Base-by-base conservation (phyloP, 1,140 invertebrate genomes). In the Drosophila subobscura region DNA sequence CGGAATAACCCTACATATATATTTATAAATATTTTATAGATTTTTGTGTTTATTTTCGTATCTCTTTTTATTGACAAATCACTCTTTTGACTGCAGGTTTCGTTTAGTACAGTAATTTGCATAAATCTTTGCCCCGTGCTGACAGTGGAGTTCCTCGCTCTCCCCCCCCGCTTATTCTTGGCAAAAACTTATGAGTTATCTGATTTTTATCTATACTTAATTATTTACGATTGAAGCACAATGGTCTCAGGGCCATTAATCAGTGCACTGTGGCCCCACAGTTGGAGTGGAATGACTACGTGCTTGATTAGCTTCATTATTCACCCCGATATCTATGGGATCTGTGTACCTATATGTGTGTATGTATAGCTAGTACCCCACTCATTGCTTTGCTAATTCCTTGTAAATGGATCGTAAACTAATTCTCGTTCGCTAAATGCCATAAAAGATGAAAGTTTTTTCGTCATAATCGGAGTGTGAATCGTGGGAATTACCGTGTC, bases 151-250 rank as follows among this genome's bases (percentile, higher is more conserved):
- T 10, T 33, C 45, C n/a, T n/a, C 14, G 33, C n/a, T 4, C 33
- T 8, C 3, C 33, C 5, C 23, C 2, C 3, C 25, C 4, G 1
- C 49, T 51, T 40, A 27, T 46, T 46, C 16, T 23, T 22, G 44
- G 16, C 1, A 58, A 51, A 51, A 61, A 55, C 63, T 64, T 76
- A 74, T 66, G 70, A 83, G 79, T 78, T 84, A 83, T 83, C 80
- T 65, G 80, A 85, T 86, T 79, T 70, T 74, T 80, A 85, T 85
- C 80, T 86, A 86, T 80, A 78, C 74, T 78, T 79, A 83, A 83
- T 83, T 83, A 83, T 80, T 85, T 80, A 60, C 81, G 80, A 84
- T 83, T 81, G 79, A 64, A 83, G 58, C 74, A 78, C 73, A 83
- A 81, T 83, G 79, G 79, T 70, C 33, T 81, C 70, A 83, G 64